Evolutionary conservation across 2,113 vertebrate species (phyloP).

Genomic region (Scolopax mira): DNA sequence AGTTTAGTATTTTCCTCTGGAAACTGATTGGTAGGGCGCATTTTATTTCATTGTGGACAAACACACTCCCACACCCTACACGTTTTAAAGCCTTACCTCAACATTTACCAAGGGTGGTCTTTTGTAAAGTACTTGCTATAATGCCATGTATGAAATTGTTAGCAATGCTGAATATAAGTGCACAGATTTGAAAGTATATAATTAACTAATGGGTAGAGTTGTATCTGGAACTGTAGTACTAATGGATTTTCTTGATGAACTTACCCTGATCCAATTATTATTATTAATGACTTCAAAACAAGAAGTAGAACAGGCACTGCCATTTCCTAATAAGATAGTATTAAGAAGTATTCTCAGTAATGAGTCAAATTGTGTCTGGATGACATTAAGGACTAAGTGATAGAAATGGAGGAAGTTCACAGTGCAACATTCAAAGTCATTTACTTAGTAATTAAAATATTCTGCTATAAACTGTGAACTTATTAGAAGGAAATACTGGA

Average conservation of each 20-base stretch:
- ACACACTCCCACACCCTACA: not conserved
- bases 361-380: not conserved
- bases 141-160: not conserved
- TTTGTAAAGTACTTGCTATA: not conserved
- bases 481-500: not conserved
- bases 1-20: not conserved
- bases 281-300: not conserved
- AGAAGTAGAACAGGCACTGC: not conserved
- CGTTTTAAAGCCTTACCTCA: not conserved
- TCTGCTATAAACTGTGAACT: not conserved
- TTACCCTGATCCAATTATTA: not conserved
- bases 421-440: not conserved
- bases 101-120: not conserved
- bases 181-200: not conserved
- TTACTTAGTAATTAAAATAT: not conserved
- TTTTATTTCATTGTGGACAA: not conserved
- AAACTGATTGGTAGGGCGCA: not conserved
- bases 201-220: not conserved
- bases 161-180: not conserved
- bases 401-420: not conserved
- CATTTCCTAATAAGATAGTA: not conserved
- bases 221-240: not conserved
- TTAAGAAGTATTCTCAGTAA: not conserved
- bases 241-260: not conserved
- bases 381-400: not conserved